Evolutionary conservation across 2,888 invertebrate species (phyloP).

Genomic region (Epinotia nisella): DNA sequence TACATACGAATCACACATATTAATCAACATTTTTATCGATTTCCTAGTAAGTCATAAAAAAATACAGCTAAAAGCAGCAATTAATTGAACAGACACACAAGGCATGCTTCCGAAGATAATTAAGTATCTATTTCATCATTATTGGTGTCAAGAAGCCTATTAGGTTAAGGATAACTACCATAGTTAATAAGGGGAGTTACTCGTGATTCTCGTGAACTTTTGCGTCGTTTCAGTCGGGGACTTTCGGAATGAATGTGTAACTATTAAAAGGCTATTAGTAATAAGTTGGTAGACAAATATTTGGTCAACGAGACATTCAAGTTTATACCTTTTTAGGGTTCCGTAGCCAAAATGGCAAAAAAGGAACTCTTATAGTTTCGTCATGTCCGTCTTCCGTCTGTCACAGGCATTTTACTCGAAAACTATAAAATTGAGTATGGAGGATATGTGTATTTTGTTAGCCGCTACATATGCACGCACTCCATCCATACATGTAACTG

Average conservation of each 20-base stretch:
- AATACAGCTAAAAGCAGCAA: too few relatives aligned
- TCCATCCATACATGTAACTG: too few relatives aligned
- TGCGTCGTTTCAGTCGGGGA: constrained; percentile 28
- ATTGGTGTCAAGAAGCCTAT: constrained; percentile 4
- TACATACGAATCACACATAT: too few relatives aligned
- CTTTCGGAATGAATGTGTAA: constrained; percentile 19
- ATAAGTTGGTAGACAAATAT: not conserved
- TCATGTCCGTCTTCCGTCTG: too few relatives aligned
- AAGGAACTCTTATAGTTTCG: too few relatives aligned
- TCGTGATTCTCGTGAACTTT: constrained; percentile 40
- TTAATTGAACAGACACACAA: not conserved
- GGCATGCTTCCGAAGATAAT: not conserved
- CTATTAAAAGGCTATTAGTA: constrained; percentile 8
- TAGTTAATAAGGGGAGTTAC: constrained; percentile 38
- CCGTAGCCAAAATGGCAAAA: too few relatives aligned
- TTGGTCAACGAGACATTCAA: not conserved
- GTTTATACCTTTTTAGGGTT: not conserved
- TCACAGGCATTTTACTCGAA: too few relatives aligned
- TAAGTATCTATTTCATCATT: not conserved
- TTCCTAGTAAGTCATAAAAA: too few relatives aligned
- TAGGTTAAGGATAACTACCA: constrained; percentile 35
- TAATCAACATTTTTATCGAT: too few relatives aligned
- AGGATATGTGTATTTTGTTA: too few relatives aligned
- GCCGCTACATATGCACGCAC: too few relatives aligned
- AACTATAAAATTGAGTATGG: too few relatives aligned